Evolutionary conservation across 2,888 invertebrate species (phyloP), one percentile per base, ranked within the genome.

Genomic region (Bhutanitis thaidina): DNA sequence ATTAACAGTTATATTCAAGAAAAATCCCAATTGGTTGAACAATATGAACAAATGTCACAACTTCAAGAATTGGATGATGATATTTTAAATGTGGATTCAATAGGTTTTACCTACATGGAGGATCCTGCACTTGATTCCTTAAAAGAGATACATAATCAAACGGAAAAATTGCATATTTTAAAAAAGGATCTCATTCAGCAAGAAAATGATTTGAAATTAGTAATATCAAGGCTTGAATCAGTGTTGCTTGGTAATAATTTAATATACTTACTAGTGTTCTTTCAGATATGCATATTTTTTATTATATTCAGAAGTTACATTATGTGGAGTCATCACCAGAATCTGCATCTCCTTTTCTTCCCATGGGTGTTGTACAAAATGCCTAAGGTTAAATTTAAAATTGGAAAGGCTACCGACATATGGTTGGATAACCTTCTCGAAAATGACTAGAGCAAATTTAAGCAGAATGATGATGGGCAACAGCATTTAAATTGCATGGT

Each of bases 1-100:
- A 91, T 93, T 30, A 93, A 92, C 57, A 93, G 92, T 71, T 92
- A 93, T 61, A 91, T 92, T 60, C 91, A 93, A 71, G 93, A 93
- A 62, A 94, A 94, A 67, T 91, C 90, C 37, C 93, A 94, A 68
- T 71, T 94, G 37, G 93, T 94, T 55, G 91, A 92, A 50, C 92
- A 94, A 64, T 93, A 91, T 80, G 91, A 92, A 54, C 91, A 94
- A 84, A 93, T 94, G 91, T 79, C 91, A 20, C 91, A 93, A 62
- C 74, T 93, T 16, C 92, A 93, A 66, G 90, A 89, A 62, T 76
- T 77, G 27, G 78, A 91, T 50, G 89, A 90, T 51, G 89, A 90
- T 49, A 56, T 85, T 15, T 68, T 92, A 51, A 91, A 92, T 75
- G 81, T 91, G 14, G 91, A 91, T 66, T 91, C 92, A 20, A 91